Evolutionary conservation across 2,113 vertebrate genomes (phyloP), one percentile per base, ranked within the genome.

Genomic region (Prinia subflava): DNA sequence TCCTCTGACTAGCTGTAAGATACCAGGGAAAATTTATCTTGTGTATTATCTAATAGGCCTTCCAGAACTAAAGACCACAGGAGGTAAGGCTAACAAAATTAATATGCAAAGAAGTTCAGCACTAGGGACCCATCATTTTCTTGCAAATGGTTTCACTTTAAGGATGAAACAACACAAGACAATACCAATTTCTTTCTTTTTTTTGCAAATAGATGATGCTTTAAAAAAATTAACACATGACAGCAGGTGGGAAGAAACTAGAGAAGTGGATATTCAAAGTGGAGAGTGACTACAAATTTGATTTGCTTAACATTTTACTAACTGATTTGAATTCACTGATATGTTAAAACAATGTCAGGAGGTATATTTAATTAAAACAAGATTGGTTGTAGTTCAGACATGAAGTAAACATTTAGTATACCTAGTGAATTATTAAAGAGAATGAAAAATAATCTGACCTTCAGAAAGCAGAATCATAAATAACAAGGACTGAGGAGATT

Each of bases 1-100:
- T 30, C 57, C 87, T 96, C 74, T 2, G 7, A 94, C 95, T 95
- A 93, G 92, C 95, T 97, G 83, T 97, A 97, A 98, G 84, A 98
- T 97, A 97, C 89, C 95, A 96, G 95, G 79, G 97, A 97, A 98
- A 97, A 98, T 98, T 97, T 98, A 97, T 98, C 98, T 98, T 98
- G 97, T 98, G 97, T 93, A 98, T 98, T 99, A 99, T 98, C 97
- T 98, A 98, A 98, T 98, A 98, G 98, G 98, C 98, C 98, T 98
- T 98, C 97, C 97, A 98, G 97, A 98, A 98, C 98, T 98, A 91
- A 98, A 98, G 98, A 98, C 98, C 98, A 96, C 98, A 97, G 99
- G 99, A 99, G 99, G 98, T 98, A 99, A 99, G 98, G 98, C 98
- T 99, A 99, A 99, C 99, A 99, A 99, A 99, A 99, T 99, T 99